Conservation (phyloP, 2,113 vertebrate species). For the Ellobius talpinus region DNA sequence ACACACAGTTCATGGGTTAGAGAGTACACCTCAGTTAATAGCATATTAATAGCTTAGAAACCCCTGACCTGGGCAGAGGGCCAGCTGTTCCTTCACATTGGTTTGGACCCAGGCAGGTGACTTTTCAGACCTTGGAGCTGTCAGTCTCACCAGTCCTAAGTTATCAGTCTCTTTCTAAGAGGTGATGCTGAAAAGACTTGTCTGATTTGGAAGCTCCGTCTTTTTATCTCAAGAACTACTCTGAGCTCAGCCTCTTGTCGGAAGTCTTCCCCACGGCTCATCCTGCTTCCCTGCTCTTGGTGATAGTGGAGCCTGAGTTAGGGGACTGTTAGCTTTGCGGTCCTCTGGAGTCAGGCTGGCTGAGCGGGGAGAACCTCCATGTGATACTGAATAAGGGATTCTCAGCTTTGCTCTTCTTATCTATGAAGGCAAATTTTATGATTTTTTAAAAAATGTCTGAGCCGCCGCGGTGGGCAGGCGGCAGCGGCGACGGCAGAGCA, state of each 20-base stretch:
- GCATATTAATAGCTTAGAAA: not conserved
- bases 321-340: not conserved
- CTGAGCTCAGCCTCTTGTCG: not conserved
- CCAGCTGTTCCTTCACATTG: not conserved
- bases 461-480: too few species aligned
- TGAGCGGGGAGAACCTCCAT: not conserved
- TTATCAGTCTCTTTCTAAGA: not conserved
- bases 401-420: not conserved
- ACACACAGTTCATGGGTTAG: not conserved
- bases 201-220: not conserved
- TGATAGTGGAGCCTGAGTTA: not conserved
- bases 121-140: not conserved
- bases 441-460: too few species aligned
- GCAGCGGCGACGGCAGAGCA: too few species aligned
- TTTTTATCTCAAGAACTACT: not conserved
- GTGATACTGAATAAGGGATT: not conserved
- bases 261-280: not conserved
- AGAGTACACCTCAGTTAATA: not conserved
- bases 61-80: not conserved
- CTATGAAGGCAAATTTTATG: not conserved
- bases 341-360: not conserved
- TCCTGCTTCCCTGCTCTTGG: not conserved
- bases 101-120: not conserved
- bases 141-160: not conserved
- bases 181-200: not conserved